A percentile compares a stretch with the other conserved stretches of the same genome.
phyloP scores from a whole-genome alignment of 2,888 invertebrate species.

The Drosophila koepferae region DNA sequence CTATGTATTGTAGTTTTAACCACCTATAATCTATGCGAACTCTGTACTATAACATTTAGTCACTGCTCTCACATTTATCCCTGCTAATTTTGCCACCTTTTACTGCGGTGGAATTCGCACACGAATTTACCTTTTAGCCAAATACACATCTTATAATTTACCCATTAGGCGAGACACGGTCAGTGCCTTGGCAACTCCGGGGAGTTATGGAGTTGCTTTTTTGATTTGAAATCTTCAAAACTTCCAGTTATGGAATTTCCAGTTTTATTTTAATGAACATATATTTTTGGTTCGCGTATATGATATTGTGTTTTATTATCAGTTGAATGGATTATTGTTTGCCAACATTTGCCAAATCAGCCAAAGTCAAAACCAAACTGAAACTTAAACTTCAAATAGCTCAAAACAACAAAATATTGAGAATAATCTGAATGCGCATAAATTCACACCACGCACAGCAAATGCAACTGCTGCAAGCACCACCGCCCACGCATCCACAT shows the following conservation, averaged over 20 bases:
- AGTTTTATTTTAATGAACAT: conserved; percentile 18
- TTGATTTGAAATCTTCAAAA: conserved; percentile 1
- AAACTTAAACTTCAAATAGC: conserved; percentile 57
- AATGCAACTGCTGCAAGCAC: conserved; percentile 85
- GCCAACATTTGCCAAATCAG: conserved; percentile 38
- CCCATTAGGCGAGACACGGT: conserved; percentile 15
- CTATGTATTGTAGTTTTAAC: conserved; percentile 40
- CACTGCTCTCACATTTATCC: conserved; percentile 29
- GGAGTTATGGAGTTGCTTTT: conserved; percentile 4
- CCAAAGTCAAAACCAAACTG: conserved; percentile 59
- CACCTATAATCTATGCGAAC: conserved; percentile 31
- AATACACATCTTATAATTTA: conserved; percentile 44
- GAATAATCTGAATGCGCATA: conserved; percentile 77
- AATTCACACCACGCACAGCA: conserved; percentile 83
- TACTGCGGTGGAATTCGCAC: conserved; percentile 27
- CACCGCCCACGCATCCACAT: conserved; percentile 82
- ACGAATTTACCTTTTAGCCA: conserved; percentile 32
- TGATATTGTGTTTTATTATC: conserved; percentile 14
- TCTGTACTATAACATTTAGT: conserved; percentile 43
- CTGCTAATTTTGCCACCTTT: conserved; percentile 54
- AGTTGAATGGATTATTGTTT: conserved; percentile 32
- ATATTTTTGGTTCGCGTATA: conserved; percentile 21
- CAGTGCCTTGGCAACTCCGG: conserved; percentile 12
- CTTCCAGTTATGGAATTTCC: conserved; percentile 14
- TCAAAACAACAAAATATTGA: conserved; percentile 39